phyloP scores from a whole-genome alignment of 2,113 vertebrate species.

The Anser cygnoides region DNA sequence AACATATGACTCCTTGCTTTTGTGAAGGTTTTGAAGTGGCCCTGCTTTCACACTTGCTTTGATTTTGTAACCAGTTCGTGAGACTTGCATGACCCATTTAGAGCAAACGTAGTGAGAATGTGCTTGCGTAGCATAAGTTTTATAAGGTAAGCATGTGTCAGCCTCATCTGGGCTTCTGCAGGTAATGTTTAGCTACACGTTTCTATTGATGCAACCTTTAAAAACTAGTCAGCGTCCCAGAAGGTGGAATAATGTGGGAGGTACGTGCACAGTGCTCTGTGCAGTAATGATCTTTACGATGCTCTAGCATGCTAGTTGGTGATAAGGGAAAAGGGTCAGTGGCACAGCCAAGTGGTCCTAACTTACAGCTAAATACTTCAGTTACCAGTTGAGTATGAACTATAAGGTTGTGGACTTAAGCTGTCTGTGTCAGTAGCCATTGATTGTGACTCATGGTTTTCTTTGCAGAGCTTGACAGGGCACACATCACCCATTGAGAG shows the following conservation, averaged over 20 bases:
- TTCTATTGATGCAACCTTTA: slow-evolving; percentile 5
- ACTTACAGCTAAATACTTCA: rapidly evolving
- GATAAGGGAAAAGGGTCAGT: background rate
- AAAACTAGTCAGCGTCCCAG: background rate
- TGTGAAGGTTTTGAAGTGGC: background rate
- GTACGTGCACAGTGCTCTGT: rapidly evolving
- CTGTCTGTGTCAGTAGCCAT: background rate
- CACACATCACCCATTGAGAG: slow-evolving; percentile 91
- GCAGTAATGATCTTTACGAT: background rate
- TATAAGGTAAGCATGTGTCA: slow-evolving; percentile 26
- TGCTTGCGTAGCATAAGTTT: slow-evolving; percentile 12
- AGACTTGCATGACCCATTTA: slow-evolving; percentile 10
- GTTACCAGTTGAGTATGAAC: rapidly evolving
- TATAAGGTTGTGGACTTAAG: rapidly evolving
- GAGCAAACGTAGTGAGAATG: background rate
- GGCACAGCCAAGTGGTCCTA: background rate
- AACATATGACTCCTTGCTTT: background rate
- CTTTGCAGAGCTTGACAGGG: slow-evolving; percentile 89
- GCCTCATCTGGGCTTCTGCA: background rate
- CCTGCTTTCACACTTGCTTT: slow-evolving; percentile 3
- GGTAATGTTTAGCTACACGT: background rate
- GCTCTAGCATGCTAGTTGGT: background rate
- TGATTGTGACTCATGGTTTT: background rate
- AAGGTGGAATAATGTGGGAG: background rate
- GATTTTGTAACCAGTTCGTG: background rate